These are phyloP conservation scores for Scrobipalpa atriplicella DNA, from an alignment of 2,888 invertebrate genomes.

Conservation along the genomic window DNA sequence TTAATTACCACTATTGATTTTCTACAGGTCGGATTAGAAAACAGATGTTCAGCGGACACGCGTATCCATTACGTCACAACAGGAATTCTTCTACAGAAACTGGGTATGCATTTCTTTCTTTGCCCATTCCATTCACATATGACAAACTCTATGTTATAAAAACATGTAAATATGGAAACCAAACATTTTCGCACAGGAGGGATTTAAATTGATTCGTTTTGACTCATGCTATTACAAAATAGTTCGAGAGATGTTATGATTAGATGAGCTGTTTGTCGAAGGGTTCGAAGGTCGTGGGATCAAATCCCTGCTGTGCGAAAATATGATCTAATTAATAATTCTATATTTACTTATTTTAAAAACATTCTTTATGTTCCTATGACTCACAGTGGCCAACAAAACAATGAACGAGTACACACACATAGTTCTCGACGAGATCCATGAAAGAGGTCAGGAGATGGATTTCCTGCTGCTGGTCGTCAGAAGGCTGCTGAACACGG, in stretches of 20 bases:
- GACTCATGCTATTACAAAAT: no score
- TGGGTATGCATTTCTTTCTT: conserved; percentile 64
- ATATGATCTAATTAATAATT: no score
- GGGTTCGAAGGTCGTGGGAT: no score
- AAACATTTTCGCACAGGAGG: no score
- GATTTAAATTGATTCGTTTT: no score
- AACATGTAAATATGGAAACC: neutral
- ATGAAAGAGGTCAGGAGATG: conserved; percentile 96
- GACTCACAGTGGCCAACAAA: conserved; percentile 82
- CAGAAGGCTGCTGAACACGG: conserved; percentile 87
- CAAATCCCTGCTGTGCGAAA: no score
- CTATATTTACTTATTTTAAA: no score
- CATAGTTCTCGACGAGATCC: conserved; percentile 96
- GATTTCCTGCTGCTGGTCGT: conserved; percentile 94
- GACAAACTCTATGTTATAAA: no score
- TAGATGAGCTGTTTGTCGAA: no score
- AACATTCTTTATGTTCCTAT: neutral
- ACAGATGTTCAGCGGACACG: conserved; percentile 84
- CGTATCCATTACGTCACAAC: conserved; percentile 94
- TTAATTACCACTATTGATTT: no score
- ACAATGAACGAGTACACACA: conserved; percentile 92
- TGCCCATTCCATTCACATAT: neutral
- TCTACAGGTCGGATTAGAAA: conserved; percentile 87
- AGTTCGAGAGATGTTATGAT: no score
- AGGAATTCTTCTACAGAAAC: conserved; percentile 92